A percentile compares a stretch with the other conserved stretches of the same genome.
These are phyloP conservation scores for Ageneiosus marmoratus DNA, from an alignment of 2,113 vertebrate species.

Conservation along the genomic window DNA sequence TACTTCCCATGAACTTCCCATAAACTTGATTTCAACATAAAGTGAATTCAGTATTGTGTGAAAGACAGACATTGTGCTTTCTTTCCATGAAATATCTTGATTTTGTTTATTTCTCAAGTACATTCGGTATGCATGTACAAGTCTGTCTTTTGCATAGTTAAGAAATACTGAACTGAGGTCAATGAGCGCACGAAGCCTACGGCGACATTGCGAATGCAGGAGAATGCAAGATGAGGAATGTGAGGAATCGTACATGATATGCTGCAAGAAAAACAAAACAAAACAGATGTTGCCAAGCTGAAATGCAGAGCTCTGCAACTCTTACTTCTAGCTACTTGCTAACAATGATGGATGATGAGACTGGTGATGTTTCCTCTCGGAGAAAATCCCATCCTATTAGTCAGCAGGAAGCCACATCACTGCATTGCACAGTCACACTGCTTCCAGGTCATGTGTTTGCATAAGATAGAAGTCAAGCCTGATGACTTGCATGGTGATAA, in stretches of 20 bases:
- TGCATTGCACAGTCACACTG: not conserved
- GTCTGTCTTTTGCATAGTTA: not conserved
- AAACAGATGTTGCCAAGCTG: conserved; percentile 37
- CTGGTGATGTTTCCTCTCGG: conserved; percentile 42
- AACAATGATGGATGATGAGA: conserved; percentile 53
- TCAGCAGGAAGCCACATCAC: conserved; percentile 15
- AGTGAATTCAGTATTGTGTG: not conserved
- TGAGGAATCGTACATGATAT: conserved; percentile 30
- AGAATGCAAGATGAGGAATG: conserved; percentile 17
- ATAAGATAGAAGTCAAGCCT: not conserved
- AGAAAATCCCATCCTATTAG: conserved; percentile 40
- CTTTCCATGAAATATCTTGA: not conserved
- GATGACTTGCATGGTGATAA: not conserved
- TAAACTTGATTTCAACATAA: not conserved
- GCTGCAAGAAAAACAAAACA: conserved; percentile 19
- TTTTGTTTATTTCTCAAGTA: conserved; percentile 7
- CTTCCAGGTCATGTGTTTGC: conserved; percentile 28
- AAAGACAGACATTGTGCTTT: not conserved
- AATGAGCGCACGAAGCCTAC: conserved; percentile 13
- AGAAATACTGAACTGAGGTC: conserved; percentile 4
- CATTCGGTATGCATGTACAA: not conserved
- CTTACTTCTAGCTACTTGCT: conserved; percentile 29
- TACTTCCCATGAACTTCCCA: not conserved
- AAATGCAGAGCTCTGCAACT: conserved; percentile 19
- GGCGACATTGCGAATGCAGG: not conserved